A percentile compares a stretch with the other conserved stretches of the same genome.
Evolutionary conservation across 1,140 invertebrate species (phyloP).

Genomic region (Drosophila oshimai): DNA sequence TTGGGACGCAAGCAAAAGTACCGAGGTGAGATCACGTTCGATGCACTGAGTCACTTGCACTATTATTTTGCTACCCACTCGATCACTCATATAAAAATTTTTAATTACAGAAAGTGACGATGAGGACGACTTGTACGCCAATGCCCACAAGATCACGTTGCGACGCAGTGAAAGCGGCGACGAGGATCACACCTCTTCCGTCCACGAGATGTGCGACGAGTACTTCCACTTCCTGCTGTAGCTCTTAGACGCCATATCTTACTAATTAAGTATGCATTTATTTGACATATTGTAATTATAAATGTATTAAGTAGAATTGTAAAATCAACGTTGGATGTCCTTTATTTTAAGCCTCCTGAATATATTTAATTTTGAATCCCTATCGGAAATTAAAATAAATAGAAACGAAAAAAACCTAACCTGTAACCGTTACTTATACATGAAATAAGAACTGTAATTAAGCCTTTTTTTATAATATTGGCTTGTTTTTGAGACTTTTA

Average conservation of each 20-base stretch:
- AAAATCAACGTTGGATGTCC: background rate
- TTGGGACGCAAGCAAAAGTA: slow-evolving; percentile 70
- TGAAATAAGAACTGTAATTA: too few relatives aligned
- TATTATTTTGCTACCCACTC: background rate
- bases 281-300: background rate
- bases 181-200: slow-evolving; percentile 44
- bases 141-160: slow-evolving; percentile 74
- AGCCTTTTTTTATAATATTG: too few relatives aligned
- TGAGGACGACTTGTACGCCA: slow-evolving; percentile 73
- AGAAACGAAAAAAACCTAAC: too few relatives aligned
- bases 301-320: background rate
- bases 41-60: background rate
- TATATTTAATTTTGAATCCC: too few relatives aligned
- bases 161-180: slow-evolving; percentile 55
- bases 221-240: slow-evolving; percentile 74
- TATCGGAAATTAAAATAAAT: background rate
- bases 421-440: too few relatives aligned
- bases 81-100: background rate
- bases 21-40: slow-evolving; percentile 42
- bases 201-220: slow-evolving; percentile 75
- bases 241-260: background rate
- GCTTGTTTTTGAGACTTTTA: too few relatives aligned
- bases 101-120: slow-evolving; percentile 44
- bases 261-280: slow-evolving; percentile 42
- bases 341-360: background rate